phyloP scores from a whole-genome alignment of 2,797 vertebrate species.

The Uromys caudimaculatus region DNA sequence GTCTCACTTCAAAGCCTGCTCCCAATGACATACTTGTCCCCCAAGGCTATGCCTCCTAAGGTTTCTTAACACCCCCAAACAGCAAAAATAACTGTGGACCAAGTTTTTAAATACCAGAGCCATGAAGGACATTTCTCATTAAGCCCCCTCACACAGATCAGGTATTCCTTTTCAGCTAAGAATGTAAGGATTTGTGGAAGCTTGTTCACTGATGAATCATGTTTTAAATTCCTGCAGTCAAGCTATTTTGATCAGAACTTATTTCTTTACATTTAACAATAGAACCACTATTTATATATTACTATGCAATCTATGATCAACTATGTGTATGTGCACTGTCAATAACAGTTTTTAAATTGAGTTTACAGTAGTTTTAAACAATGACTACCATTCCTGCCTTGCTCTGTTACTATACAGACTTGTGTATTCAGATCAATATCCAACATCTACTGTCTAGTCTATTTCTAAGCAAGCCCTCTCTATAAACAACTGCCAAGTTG shows the following conservation, averaged over 20 bases:
- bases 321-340: not conserved
- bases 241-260: not conserved
- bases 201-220: not conserved
- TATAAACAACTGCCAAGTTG: not conserved
- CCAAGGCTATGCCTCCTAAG: not conserved
- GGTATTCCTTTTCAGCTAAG: not conserved
- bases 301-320: not conserved
- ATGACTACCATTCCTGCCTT: not conserved
- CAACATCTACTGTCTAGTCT: not conserved
- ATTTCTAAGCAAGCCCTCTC: not conserved
- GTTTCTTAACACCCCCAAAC: not conserved
- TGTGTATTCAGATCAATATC: not conserved
- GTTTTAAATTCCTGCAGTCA: not conserved
- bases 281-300: not conserved
- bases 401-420: not conserved
- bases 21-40: not conserved
- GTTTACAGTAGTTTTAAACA: not conserved
- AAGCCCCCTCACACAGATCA: not conserved
- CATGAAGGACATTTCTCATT: not conserved
- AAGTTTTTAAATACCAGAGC: not conserved
- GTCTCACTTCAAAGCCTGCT: not conserved
- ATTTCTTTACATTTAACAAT: not conserved
- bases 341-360: not conserved
- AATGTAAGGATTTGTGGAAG: not conserved
- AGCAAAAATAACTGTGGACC: not conserved